These are phyloP conservation scores for Tinea trinotella DNA, from an alignment of 2,888 invertebrate genomes.

Conservation along the genomic window DNA sequence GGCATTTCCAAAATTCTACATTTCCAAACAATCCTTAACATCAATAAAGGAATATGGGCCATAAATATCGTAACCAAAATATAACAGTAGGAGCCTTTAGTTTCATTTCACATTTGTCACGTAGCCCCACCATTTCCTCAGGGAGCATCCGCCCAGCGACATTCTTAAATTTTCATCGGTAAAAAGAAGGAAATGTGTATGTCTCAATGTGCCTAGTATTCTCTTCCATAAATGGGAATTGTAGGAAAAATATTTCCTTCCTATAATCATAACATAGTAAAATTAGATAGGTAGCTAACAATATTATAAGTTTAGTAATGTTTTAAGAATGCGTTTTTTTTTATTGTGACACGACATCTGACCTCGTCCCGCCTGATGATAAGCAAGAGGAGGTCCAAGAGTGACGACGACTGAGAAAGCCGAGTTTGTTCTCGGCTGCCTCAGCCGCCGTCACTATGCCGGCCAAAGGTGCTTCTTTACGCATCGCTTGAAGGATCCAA, in stretches of 20 bases:
- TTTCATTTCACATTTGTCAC: conserved; percentile 41
- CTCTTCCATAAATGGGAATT: background rate
- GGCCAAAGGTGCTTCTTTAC: too few relatives aligned
- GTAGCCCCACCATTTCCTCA: conserved; percentile 45
- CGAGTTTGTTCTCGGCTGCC: too few relatives aligned
- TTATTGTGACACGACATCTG: too few relatives aligned
- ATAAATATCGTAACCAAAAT: conserved; percentile 16
- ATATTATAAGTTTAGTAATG: too few relatives aligned
- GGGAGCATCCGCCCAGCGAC: conserved; percentile 43
- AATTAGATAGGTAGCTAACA: too few relatives aligned
- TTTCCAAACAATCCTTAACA: background rate
- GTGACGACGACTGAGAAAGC: too few relatives aligned
- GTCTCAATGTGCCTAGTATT: background rate
- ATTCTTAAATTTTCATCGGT: conserved; percentile 61
- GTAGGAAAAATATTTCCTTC: background rate
- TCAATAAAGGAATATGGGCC: conserved; percentile 9
- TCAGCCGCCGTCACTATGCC: too few relatives aligned
- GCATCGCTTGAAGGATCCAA: too few relatives aligned
- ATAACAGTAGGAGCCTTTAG: conserved; percentile 16
- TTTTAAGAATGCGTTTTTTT: too few relatives aligned
- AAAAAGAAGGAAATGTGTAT: conserved; percentile 21
- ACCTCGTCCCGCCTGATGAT: too few relatives aligned
- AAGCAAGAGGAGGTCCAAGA: too few relatives aligned
- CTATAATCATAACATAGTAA: too few relatives aligned
- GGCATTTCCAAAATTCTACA: background rate